Evolutionary conservation across 1,140 invertebrate species (phyloP), one percentile per base, ranked within the genome.

Genomic region (Drosophila punjabiensis): DNA sequence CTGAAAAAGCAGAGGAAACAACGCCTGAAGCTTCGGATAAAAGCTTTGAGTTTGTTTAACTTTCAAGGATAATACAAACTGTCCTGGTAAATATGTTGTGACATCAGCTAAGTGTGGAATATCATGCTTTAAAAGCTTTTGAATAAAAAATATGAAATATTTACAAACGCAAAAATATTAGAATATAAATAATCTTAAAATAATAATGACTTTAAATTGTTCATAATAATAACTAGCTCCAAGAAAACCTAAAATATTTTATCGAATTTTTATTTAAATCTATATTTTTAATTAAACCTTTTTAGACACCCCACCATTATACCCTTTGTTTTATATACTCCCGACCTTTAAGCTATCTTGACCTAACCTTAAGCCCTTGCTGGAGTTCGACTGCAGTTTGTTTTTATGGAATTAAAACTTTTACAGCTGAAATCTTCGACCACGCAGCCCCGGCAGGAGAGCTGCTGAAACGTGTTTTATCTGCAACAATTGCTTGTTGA

Each of bases 401-500:
- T 88, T 84, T 87, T 83, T 88, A 88, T 74, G 83, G 83, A 87
- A 88, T 88, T 87, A 80, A 88, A 87, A 87, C 64, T 87, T 87
- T 80, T 83, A 28, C 35, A 58, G 59, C 66, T 71, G 41, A 79
- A 79, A 79, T 79, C 76, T 79, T 69, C 18, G 66, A 50, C 63
- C 48, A 53, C 20, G 75, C 74, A 66, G 62, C 73, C 20, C 33
- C 55, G n/a, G 47, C 53, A 33, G 33, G 14, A 66, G 62, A 48
- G 53, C 32, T 35, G 28, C 9, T 53, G 63, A 56, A 77, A 88
- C 77, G 84, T 87, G 83, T 87, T 88, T 87, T 88, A 88, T 82
- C 83, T 80, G 83, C 81, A 87, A 87, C 83, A 87, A 87, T 87
- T 87, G 83, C 84, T 87, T 87, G 83, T 87, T 87, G 83, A 87